A percentile compares a stretch with the other conserved stretches of the same genome.
Evolutionary conservation across 2,113 vertebrate species (phyloP).

Genomic region (Empidonax alnorum): DNA sequence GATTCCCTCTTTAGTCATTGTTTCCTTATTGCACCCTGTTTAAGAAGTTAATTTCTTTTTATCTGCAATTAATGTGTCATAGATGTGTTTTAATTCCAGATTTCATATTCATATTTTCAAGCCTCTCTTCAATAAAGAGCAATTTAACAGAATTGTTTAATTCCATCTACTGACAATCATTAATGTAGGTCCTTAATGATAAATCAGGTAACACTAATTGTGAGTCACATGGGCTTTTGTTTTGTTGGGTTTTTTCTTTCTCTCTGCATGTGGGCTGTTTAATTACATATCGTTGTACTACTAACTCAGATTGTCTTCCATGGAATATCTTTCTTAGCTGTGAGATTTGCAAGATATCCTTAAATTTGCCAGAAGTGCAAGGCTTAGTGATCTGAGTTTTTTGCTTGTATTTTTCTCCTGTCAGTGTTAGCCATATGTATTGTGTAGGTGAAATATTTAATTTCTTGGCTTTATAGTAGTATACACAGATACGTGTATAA

Average conservation of each 20-base stretch:
- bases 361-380: not conserved
- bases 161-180: slow-evolving; percentile 50
- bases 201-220: slow-evolving; percentile 34
- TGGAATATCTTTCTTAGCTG: not conserved
- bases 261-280: not conserved
- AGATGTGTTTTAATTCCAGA: not conserved
- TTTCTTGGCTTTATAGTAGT: not conserved
- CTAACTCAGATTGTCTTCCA: not conserved
- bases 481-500: not conserved
- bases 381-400: not conserved
- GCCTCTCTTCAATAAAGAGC: not conserved
- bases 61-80: slow-evolving; percentile 46
- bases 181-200: slow-evolving; percentile 32
- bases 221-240: not conserved
- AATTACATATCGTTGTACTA: slow-evolving; percentile 20
- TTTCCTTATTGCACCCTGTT: not conserved
- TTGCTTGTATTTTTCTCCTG: not conserved
- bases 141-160: slow-evolving; percentile 31
- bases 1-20: not conserved
- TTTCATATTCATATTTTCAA: slow-evolving; percentile 51
- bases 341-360: not conserved
- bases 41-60: slow-evolving; percentile 31
- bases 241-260: not conserved
- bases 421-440: not conserved
- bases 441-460: not conserved